Conservation (phyloP, 2,888 invertebrate species). For the Cephus sareptanus region DNA sequence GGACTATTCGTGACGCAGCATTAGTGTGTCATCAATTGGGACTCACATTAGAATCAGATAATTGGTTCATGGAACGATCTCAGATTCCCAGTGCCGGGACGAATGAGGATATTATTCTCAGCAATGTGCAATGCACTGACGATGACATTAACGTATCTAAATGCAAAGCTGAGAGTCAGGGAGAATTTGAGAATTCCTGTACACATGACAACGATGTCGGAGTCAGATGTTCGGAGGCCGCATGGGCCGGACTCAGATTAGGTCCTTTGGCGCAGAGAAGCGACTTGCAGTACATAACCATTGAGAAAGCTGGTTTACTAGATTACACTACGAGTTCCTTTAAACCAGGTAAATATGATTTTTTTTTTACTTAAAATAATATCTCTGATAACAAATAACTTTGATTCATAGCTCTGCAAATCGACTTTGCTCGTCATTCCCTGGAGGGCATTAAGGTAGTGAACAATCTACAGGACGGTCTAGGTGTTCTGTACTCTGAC, state of each 20-base stretch:
- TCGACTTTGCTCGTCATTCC: constrained; percentile 86
- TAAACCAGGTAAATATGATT: constrained; percentile 72
- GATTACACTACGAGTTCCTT: constrained; percentile 91
- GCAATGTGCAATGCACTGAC: constrained; percentile 91
- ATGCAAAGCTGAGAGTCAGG: constrained; percentile 82
- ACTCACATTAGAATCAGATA: constrained; percentile 88
- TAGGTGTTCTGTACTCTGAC: constrained; percentile 95
- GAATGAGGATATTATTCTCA: constrained; percentile 80
- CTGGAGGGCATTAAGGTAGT: constrained; percentile 83
- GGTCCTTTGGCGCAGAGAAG: constrained; percentile 89
- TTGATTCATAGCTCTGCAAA: constrained; percentile 76
- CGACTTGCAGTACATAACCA: constrained; percentile 86
- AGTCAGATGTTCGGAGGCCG: constrained; percentile 87
- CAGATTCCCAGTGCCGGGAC: constrained; percentile 85
- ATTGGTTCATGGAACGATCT: constrained; percentile 87
- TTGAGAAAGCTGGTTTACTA: constrained; percentile 92
- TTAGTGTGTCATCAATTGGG: constrained; percentile 96
- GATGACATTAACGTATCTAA: constrained; percentile 90
- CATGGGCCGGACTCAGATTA: constrained; percentile 94
- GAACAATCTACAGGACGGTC: constrained; percentile 91
- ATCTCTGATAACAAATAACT: constrained; percentile 8
- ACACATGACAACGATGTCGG: constrained; percentile 89
- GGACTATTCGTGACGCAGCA: constrained; percentile 92
- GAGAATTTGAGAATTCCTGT: constrained; percentile 90
- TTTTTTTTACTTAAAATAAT: background rate